Evolutionary conservation across 2,797 vertebrate genomes (phyloP).

Genomic region (Luscinia megarhynchos): DNA sequence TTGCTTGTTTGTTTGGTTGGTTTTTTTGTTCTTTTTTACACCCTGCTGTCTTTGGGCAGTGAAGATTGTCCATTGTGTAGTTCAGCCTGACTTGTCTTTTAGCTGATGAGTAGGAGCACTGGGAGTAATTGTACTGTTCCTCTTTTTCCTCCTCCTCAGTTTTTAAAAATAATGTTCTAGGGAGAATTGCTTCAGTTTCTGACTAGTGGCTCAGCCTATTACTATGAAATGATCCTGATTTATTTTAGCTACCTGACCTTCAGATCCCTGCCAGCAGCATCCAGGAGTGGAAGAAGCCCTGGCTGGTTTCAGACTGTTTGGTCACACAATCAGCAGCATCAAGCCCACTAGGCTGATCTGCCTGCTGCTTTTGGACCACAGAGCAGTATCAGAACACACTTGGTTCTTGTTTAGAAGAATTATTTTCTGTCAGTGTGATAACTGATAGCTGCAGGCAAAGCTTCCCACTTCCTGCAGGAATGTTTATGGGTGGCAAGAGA

Average conservation of each 20-base stretch:
- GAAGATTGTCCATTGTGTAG: neutral
- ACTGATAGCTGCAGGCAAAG: neutral
- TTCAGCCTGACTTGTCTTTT: conserved; percentile 13
- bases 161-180: neutral
- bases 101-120: neutral
- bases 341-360: neutral
- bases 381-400: neutral
- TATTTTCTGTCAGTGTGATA: neutral
- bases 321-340: neutral
- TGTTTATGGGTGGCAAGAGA: neutral
- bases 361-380: neutral
- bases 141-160: neutral
- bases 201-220: neutral
- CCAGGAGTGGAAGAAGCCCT: neutral
- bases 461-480: neutral
- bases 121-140: neutral
- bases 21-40: neutral
- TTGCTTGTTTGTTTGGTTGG: neutral
- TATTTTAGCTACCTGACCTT: conserved; percentile 8
- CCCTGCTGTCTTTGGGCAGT: neutral
- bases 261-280: neutral
- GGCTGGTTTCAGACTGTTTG: neutral
- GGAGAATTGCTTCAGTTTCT: neutral
- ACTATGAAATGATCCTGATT: neutral
- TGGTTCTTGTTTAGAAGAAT: neutral